Evolutionary conservation across 2,888 invertebrate genomes (phyloP), one percentile per base, ranked within the genome.

Genomic region (Mythimna impura): DNA sequence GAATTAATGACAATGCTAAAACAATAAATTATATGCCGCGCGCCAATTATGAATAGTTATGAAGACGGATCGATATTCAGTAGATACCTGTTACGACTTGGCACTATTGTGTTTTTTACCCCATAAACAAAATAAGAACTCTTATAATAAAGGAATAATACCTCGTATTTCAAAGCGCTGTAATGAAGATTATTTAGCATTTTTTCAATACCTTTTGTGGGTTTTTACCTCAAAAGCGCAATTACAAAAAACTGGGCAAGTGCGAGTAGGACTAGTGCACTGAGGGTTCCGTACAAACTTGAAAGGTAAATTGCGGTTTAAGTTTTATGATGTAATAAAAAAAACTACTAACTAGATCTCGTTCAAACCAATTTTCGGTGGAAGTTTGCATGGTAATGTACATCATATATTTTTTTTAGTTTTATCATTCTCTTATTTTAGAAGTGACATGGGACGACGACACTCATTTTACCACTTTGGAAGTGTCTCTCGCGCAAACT

Each of bases 81-180:
- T 2, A 12, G 62, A 34, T 81, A 54, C 79, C 79, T 67, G 82
- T 71, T 81, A 80, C 82, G 64, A 80, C 58, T 22, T 71, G 79
- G 82, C 25, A 80, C 82, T 71, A 66, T 72, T 82, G 77, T 76
- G 17, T 22, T 54, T 75, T 58, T 78, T 20, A 20, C 7, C 34
- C 36, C 25, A 43, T 65, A 36, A 47, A 64, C 25, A 60, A 47
- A 72, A 50, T 55, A 14, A 3, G 6, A 40, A 54, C 20, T 30
- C 14, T 50, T 36, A 55, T 55, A 61, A 77, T 61, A 47, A 68
- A 30, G 4, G 22, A 22, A 52, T 58, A 47, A 55, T 55, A 47
- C 20, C 52, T 8, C 14, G 34, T 47, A 52, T 47, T 76, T 30
- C n/a, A 69, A 40, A 61, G 30, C 3, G 2, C 10, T 30, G 0